These are phyloP conservation scores for Mythimna albipuncta DNA, from an alignment of 2,888 invertebrate species.

Conservation along the genomic window DNA sequence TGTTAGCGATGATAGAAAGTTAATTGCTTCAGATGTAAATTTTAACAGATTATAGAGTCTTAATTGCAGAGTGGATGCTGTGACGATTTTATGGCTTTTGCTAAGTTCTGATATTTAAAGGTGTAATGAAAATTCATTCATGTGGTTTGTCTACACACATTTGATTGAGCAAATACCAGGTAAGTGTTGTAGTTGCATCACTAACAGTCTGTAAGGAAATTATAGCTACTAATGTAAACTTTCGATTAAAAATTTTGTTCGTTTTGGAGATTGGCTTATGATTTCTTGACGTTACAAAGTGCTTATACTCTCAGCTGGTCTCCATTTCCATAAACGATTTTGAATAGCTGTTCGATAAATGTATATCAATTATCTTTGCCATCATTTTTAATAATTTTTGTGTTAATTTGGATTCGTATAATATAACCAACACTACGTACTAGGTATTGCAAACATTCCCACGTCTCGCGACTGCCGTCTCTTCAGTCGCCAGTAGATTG, in stretches of 20 bases:
- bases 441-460: constrained; percentile 40
- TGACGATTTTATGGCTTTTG: not conserved
- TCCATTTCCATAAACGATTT: no score
- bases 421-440: not conserved
- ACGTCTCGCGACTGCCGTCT: constrained; percentile 24
- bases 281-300: not conserved
- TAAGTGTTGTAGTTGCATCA: not conserved
- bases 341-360: not conserved
- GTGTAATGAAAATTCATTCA: not conserved
- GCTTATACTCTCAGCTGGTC: no score
- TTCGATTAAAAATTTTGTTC: not conserved
- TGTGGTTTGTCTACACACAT: not conserved
- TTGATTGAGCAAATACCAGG: not conserved
- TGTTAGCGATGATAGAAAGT: constrained; percentile 12
- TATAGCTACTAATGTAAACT: not conserved
- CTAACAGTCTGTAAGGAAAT: not conserved
- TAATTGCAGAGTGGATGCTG: not conserved
- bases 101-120: not conserved
- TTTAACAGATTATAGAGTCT: not conserved
- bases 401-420: constrained; percentile 2
- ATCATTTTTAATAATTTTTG: not conserved
- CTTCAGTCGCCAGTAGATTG: constrained; percentile 26
- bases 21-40: not conserved
- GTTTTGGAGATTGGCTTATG: not conserved
- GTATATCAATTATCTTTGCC: not conserved